These are phyloP conservation scores for Vespertilio murinus DNA, from an alignment of 2,797 vertebrate species.

Conservation along the genomic window DNA sequence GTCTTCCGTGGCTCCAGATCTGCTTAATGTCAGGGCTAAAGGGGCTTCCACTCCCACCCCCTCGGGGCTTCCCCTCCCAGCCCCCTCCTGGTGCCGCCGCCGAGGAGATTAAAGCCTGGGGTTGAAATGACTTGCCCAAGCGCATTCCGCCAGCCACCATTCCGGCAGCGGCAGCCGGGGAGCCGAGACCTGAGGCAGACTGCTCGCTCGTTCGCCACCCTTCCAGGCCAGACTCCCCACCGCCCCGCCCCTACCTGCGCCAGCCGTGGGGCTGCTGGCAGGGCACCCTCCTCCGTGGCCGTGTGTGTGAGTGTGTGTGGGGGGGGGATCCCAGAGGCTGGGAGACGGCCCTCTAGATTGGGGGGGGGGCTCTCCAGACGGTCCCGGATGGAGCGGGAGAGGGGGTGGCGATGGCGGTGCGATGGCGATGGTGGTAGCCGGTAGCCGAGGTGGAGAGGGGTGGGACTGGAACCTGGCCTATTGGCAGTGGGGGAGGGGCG, in stretches of 20 bases:
- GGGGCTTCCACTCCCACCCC: background rate
- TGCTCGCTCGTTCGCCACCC: background rate
- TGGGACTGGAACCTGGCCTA: slow-evolving; percentile 63
- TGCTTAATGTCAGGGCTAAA: background rate
- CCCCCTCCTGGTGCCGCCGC: background rate
- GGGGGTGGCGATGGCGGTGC: background rate
- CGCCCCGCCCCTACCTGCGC: background rate
- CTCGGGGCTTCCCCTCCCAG: background rate
- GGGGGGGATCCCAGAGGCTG: background rate
- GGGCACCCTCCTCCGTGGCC: background rate
- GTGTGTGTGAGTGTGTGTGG: background rate
- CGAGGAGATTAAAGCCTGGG: background rate
- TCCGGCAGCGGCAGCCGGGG: background rate
- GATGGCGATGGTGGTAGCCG: background rate
- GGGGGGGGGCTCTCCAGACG: background rate
- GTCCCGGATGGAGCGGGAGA: background rate
- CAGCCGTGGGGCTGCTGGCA: background rate
- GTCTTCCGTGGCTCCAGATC: background rate
- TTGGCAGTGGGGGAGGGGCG: slow-evolving; percentile 67
- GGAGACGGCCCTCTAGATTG: background rate
- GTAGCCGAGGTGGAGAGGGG: background rate
- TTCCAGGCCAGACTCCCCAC: background rate
- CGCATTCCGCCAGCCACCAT: slow-evolving; percentile 47
- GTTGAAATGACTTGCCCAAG: slow-evolving; percentile 61
- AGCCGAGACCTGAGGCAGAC: background rate